phyloP scores from a whole-genome alignment of 2,888 invertebrate genomes.

The Mylabris sibirica region DNA sequence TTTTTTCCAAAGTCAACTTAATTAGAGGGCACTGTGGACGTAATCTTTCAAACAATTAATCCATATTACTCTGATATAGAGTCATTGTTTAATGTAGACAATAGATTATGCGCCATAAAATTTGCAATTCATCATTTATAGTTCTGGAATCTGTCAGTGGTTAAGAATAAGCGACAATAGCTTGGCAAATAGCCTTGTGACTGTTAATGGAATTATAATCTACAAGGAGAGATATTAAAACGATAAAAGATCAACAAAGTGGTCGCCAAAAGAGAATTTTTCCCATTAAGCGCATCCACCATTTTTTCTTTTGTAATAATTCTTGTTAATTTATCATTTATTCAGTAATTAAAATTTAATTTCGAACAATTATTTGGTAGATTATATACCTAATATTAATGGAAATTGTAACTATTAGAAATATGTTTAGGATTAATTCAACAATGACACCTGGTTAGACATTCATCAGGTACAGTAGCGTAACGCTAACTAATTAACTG shows the following conservation, averaged over 20 bases:
- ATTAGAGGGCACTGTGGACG: neutral
- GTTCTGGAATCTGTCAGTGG: neutral
- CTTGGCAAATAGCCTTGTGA: neutral
- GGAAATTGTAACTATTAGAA: neutral
- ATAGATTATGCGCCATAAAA: neutral
- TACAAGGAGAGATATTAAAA: slow-evolving; percentile 5
- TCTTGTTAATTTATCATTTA: neutral
- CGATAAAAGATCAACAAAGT: neutral
- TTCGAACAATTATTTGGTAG: too few relatives aligned
- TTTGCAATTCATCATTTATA: slow-evolving; percentile 7
- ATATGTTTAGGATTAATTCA: slow-evolving; percentile 17
- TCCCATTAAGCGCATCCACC: neutral
- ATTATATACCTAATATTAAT: neutral
- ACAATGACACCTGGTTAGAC: slow-evolving; percentile 26
- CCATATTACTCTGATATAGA: neutral
- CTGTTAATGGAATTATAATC: neutral
- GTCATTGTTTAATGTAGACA: slow-evolving; percentile 6
- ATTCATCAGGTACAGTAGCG: slow-evolving; percentile 29
- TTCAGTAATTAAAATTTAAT: too few relatives aligned
- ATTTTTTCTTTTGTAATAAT: neutral
- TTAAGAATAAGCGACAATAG: neutral
- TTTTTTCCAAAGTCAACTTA: neutral
- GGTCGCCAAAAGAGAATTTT: neutral
- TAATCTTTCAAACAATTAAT: neutral
- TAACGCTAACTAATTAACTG: slow-evolving; percentile 14